Evolutionary conservation across 2,113 vertebrate genomes (phyloP), one percentile per base, ranked within the genome.

Genomic region (Ochotona curzoniae): DNA sequence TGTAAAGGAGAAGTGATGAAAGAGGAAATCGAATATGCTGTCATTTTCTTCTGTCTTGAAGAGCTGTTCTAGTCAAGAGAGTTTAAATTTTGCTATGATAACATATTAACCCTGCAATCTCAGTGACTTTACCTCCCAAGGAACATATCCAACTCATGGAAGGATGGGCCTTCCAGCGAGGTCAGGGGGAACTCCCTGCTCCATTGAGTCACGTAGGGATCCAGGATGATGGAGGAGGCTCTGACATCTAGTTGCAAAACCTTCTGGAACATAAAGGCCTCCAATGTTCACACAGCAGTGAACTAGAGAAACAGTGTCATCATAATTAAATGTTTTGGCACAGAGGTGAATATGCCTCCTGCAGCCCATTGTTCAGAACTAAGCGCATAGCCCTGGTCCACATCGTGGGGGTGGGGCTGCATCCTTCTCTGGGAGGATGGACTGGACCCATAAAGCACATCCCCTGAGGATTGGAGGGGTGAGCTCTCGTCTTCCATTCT

Each of bases 21-120:
- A 88, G 71, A 71, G 57, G 49, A 90, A 93, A n/a, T 44, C 49
- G 54, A 91, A 32, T 44, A 70, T 63, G 64, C 30, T 81, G 7
- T 64, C 90, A 90, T 95, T 91, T 93, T 49, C 89, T 67, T 63
- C 67, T 87, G 54, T 73, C 84, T 84, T 57, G 87, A 79, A 91
- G 63, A 83, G 23, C n/a, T 57, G 57, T 64, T 92, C 92, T 28
- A 60, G 70, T 44, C 3, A 20, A 92, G 78, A 76, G 0, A 74
- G 49, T 60, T 54, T 87, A 47, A 63, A 57, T 73, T 95, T 90
- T 35, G n/a, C 76, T 23, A 60, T 70, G 61, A 23, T 80, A 75
- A 76, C 25, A 12, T 35, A 83, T 86, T 83, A 57, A 75, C 54
- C 74, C 51, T 87, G 57, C n/a, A 84, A 71, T 57, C 38, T 47